Base-by-base conservation (phyloP, 2,888 invertebrate genomes). In the Selenia dentaria region DNA sequence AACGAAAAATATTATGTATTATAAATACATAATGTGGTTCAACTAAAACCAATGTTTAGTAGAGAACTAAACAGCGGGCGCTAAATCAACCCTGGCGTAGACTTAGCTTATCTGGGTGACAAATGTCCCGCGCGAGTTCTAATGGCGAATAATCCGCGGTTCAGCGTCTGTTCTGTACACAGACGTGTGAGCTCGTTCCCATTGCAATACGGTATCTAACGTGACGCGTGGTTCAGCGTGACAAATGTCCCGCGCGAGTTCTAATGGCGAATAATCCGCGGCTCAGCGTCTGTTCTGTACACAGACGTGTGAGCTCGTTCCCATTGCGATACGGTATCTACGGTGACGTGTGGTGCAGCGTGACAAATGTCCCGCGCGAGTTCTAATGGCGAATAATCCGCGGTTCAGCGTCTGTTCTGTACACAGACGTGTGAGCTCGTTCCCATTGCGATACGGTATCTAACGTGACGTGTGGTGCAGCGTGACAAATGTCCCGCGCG, bases 71-170 rank as follows among this genome's bases (percentile, higher is more conserved):
- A 16, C 16, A 16, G 4, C n/a, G n/a, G n/a, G 4, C n/a, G 36
- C 2, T 12, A 10, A n/a, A 13, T 10, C 5, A 9, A 1, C 4
- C 22, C 2, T 11, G 18, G 29, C 24, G 20, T 13, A 39, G 40
- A 51, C 39, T 40, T 40, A 50, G 51, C 57, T 60, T 59, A 60
- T 49, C 53, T 34, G 41, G 31, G 43, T 63, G 62, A 61, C 34
- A 48, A 51, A 63, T 63, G 56, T 44, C 45, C 34, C 47, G 45
- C 38, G 52, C 32, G 45, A 46, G 32, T 43, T 40, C 44, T 74
- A 83, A 82, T 75, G 74, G 70, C 72, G 76, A 77, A 64, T 80
- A 75, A 82, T 76, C 74, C 69, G 54, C 59, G 65, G 22, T 14
- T 14, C 37, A 18, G 37, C 13, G 14, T 5, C 57, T 39, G 55